Percentiles rank a stretch among this genome's conserved stretches.
These are phyloP conservation scores for Ceratina calcarata DNA, from an alignment of 1,140 invertebrate genomes.

Conservation along the genomic window DNA sequence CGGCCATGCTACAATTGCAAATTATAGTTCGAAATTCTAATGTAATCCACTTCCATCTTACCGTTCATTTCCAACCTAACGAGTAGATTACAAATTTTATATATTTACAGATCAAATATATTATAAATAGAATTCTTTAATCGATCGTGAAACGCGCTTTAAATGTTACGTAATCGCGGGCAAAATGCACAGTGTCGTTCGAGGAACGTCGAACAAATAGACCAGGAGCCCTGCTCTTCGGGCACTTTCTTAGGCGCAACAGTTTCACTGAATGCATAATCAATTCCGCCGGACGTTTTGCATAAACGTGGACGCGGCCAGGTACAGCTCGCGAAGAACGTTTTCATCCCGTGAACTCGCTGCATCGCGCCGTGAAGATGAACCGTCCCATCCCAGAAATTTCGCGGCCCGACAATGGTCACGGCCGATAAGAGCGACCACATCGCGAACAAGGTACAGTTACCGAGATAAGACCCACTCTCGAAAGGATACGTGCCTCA, in stretches of 20 bases:
- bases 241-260: slow-evolving; percentile 18
- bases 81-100: not conserved
- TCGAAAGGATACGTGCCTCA: slow-evolving; percentile 63
- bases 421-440: slow-evolving; percentile 12
- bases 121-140: not conserved
- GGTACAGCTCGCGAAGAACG: no score
- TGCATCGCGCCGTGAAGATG: not conserved
- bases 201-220: not conserved
- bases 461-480: slow-evolving; percentile 63
- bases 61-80: not conserved
- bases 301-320: slow-evolving; percentile 9
- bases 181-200: no score
- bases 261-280: slow-evolving; percentile 43
- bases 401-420: slow-evolving; percentile 45
- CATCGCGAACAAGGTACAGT: slow-evolving; percentile 56
- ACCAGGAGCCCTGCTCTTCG: not conserved
- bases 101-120: no score
- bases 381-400: slow-evolving; percentile 10
- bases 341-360: no score
- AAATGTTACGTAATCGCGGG: not conserved
- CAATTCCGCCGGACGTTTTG: slow-evolving; percentile 27
- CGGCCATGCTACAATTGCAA: slow-evolving; percentile 43
- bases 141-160: no score
- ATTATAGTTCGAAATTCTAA: slow-evolving; percentile 33
- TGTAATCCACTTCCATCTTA: not conserved